Base-by-base conservation (phyloP, 37 sponge, comb jelly and placozoan species). In the Tethya wilhelma region DNA sequence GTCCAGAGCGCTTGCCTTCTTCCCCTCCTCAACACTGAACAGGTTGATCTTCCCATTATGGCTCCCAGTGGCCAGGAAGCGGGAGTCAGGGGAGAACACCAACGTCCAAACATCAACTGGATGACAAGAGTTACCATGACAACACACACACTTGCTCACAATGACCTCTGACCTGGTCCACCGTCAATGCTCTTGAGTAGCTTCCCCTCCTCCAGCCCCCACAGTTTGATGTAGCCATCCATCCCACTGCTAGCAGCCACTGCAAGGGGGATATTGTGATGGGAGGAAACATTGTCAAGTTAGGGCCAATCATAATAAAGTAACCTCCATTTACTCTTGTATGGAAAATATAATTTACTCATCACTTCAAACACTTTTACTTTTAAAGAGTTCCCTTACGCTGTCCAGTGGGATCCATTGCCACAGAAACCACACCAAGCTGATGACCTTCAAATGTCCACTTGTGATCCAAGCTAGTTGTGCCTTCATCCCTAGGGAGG, bases 351-450 rank as follows among this genome's bases (percentile, higher is more conserved):
- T 44, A 26, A 23, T 9, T 30, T n/a, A 42, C 5, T 12, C 49
- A 32, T 28, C 25, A 42, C 49, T 44, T 19, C 26, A n/a, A 43
- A 5, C 39, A 4, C 19, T 23, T 70, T 5, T 32, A 56, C 33
- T 32, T 12, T 14, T 41, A 2, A 33, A 28, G 2, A 44, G 1
- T 11, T 30, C 4, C 20, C 80, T 71, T 79, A 95, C 95, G 33
- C 67, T 64, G 78, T 37, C 96, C 98, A 14, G 62, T 63, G 19
- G 82, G 84, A 56, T 95, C 86, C 22, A 90, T 93, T 53, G 87
- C 91, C 38, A 98, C 99, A 11, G 99, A 98, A 14, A 98, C 83
- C n/a, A 98, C 87, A 64, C 99, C 99, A 34, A 98, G 82, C 73
- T 96, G 94, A 74, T 98, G 99, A 22, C 96, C 99, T 44, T 98